Evolutionary conservation across 2,113 vertebrate species (phyloP), one percentile per base, ranked within the genome.

Genomic region (Ictalurus punctatus): DNA sequence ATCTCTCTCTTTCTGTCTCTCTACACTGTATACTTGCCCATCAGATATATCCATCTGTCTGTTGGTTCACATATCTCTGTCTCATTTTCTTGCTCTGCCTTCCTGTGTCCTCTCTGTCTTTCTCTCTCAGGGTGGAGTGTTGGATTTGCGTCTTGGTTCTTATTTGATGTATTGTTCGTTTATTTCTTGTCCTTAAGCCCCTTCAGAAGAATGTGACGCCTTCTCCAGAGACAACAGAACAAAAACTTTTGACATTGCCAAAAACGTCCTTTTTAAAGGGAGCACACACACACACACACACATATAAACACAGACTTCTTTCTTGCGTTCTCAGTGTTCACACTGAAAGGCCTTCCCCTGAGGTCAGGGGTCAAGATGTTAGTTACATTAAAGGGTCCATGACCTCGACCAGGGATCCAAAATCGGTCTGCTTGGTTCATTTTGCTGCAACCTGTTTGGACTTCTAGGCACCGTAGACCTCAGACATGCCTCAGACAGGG

Each of bases 41-140:
- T 63, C 71, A 44, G 1, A n/a, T 76, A 61, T 86, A 40, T 78
- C 44, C 63, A 69, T 58, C 84, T 85, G 48, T 85, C 34, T 48
- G 37, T 59, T 30, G 16, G 12, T 54, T 76, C 84, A 34, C 44
- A n/a, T 37, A 56, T 84, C 16, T 85, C 83, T 54, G 48, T 56
- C 40, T 37, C n/a, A 14, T 56, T 69, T 19, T 48, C 86, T 48
- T 10, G 27, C 54, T 54, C 44, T 8, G 54, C 30, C n/a, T 40
- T 63, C 23, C 58, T 44, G 17, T 81, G 2, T 85, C 21, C 23
- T 40, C 79, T 52, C 65, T 56, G 37, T 84, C 58, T 86, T 16
- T 86, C 63, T 69, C 17, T 86, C 86, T 86, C 88, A 88, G 91
- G 88, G 90, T 92, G 89, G 91, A 85, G 91, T 90, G 88, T 81